Evolutionary conservation across 2,888 invertebrate species (phyloP), one percentile per base, ranked within the genome.

Genomic region (Machimus rusticus): DNA sequence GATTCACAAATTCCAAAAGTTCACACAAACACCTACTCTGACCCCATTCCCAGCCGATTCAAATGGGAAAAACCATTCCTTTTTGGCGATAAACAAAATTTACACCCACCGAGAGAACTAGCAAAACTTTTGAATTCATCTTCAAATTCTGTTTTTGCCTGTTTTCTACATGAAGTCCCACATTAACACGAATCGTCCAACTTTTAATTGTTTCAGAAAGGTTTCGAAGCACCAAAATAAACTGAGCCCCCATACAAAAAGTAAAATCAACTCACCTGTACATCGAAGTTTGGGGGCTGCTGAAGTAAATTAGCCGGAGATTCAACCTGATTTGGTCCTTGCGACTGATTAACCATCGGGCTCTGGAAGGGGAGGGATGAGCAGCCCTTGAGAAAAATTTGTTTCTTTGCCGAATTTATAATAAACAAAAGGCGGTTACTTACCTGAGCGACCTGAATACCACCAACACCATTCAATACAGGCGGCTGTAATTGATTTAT

Each of bases 211-310:
- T 77, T 77, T 77, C 34, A n/a, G n/a, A 76, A 76, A 76, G 28
- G 39, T 31, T 66, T 66, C 66, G 19, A 66, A 19, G 3, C 66
- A 77, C n/a, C 77, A 77, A 39, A 76, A 77, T 77, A 74, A 51
- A 28, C 39, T 16, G 51, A 6, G 0, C 16, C n/a, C 43, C 12
- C 16, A 55, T n/a, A 66, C 9, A 66, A 31, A 76, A 37, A 76
- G 16, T 4, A 16, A 76, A 34, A 76, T 8, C 34, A 28, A 93
- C 95, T 93, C 90, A 96, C 96, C 96, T 96, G 96, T 91, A 96
- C 95, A 93, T 96, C 96, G 93, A 96, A 96, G 91, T 95, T 95
- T 91, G 95, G 96, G 90, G 95, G 95, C 90, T 95, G 95, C 91
- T 94, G 93, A 90, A 93, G 89, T 82, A 93, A 90, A 92, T 93